phyloP scores from a whole-genome alignment of 2,888 invertebrate genomes.

The Microctonus aethiopoides region DNA sequence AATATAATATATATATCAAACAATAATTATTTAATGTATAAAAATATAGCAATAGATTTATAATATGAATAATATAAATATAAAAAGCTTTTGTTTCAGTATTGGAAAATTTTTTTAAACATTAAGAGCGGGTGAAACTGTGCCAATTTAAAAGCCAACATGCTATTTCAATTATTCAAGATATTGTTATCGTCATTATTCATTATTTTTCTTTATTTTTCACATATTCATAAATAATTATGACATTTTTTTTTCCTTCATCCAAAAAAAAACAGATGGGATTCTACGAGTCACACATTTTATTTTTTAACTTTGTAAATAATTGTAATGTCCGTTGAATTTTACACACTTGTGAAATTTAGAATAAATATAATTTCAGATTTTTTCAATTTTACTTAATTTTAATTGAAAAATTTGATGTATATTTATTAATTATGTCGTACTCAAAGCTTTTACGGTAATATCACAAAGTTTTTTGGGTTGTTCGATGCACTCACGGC shows the following conservation, averaged over 20 bases:
- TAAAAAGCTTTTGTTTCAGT: not conserved
- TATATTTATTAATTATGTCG: not conserved
- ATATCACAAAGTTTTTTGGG: conserved; percentile 32
- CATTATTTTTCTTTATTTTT: not conserved
- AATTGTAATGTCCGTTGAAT: no score
- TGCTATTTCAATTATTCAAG: not conserved
- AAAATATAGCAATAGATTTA: not conserved
- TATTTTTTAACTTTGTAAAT: no score
- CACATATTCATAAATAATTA: not conserved
- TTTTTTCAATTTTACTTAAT: no score
- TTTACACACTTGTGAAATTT: no score
- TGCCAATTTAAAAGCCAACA: not conserved
- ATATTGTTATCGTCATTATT: not conserved
- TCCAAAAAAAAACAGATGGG: not conserved
- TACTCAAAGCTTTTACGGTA: conserved; percentile 1
- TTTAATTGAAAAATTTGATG: not conserved
- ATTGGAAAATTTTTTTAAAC: not conserved
- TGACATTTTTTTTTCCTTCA: not conserved
- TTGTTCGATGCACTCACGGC: conserved; percentile 54
- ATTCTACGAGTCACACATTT: no score
- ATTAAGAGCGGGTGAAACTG: not conserved
- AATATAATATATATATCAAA: not conserved
- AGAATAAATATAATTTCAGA: no score
- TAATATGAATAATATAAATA: not conserved
- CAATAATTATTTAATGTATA: not conserved